Percentiles rank a stretch among this genome's conserved stretches.
Conservation (phyloP, 2,888 invertebrate genomes). For the Icerya purchasi region DNA sequence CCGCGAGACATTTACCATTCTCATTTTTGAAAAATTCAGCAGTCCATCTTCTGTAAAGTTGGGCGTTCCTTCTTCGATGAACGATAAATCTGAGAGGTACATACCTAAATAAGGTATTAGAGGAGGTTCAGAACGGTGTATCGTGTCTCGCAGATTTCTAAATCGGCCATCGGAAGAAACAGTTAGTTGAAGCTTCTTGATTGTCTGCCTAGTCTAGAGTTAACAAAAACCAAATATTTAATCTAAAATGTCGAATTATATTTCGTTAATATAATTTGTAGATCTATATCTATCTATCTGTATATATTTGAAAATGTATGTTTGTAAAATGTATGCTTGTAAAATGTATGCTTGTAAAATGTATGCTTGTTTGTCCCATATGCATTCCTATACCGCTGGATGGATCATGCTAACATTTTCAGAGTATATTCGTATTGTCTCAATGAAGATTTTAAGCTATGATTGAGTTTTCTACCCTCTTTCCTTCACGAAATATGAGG, state of each 20-base stretch:
- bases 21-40: slow-evolving; percentile 82
- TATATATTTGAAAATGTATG: no score
- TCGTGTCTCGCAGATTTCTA: slow-evolving; percentile 60
- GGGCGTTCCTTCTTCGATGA: slow-evolving; percentile 80
- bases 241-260: not conserved
- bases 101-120: slow-evolving; percentile 72
- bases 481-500: no score
- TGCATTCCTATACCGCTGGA: no score
- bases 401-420: no score
- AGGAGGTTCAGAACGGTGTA: slow-evolving; percentile 73
- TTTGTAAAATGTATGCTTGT: no score
- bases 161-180: slow-evolving; percentile 78
- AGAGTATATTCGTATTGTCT: no score
- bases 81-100: slow-evolving; percentile 74
- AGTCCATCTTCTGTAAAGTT: slow-evolving; percentile 73
- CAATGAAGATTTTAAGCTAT: no score
- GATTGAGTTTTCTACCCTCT: no score
- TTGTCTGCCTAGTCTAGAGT: slow-evolving; percentile 60
- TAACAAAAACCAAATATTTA: slow-evolving; percentile 6
- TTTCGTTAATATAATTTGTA: no score
- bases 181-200: slow-evolving; percentile 63
- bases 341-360: no score
- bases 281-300: no score
- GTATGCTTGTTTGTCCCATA: no score
- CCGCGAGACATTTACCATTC: slow-evolving; percentile 72